A percentile compares a stretch with the other conserved stretches of the same genome.
phyloP scores from a whole-genome alignment of 2,113 vertebrate genomes.

The Seriola aureovittata region DNA sequence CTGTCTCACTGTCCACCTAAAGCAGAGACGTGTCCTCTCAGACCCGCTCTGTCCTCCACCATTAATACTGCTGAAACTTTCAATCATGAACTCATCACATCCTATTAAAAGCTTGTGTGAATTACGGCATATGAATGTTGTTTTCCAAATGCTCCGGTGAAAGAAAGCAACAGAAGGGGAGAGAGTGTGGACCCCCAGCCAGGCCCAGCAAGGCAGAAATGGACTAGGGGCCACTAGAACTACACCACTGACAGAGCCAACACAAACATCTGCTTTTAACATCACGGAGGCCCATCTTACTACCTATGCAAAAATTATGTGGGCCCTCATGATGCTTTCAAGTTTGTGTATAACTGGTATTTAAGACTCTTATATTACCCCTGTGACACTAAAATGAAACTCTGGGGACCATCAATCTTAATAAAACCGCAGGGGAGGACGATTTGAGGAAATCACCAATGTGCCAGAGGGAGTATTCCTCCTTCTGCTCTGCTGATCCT shows the following conservation, averaged over 20 bases:
- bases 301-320: conserved; percentile 59
- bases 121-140: conserved; percentile 52
- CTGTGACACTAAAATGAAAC: conserved; percentile 73
- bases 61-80: conserved; percentile 47
- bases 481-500: conserved; percentile 34
- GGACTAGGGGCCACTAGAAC: conserved; percentile 56
- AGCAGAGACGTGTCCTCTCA: background rate
- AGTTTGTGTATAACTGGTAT: conserved; percentile 66
- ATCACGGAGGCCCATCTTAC: conserved; percentile 63
- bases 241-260: conserved; percentile 63
- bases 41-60: conserved; percentile 7
- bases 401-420: conserved; percentile 72
- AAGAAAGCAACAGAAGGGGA: conserved; percentile 38
- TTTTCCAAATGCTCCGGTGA: conserved; percentile 62
- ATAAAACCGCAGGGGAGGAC: conserved; percentile 78
- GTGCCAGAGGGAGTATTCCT: conserved; percentile 54
- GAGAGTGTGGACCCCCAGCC: conserved; percentile 23
- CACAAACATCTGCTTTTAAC: conserved; percentile 80
- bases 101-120: conserved; percentile 72
- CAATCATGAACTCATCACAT: conserved; percentile 63
- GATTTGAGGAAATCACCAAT: conserved; percentile 73
- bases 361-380: conserved; percentile 65
- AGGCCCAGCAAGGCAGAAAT: conserved; percentile 60
- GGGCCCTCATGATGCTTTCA: conserved; percentile 48
- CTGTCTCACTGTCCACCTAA: background rate